Conservation (phyloP, 2,797 vertebrate species). For the Myioborus melanocephalus region DNA sequence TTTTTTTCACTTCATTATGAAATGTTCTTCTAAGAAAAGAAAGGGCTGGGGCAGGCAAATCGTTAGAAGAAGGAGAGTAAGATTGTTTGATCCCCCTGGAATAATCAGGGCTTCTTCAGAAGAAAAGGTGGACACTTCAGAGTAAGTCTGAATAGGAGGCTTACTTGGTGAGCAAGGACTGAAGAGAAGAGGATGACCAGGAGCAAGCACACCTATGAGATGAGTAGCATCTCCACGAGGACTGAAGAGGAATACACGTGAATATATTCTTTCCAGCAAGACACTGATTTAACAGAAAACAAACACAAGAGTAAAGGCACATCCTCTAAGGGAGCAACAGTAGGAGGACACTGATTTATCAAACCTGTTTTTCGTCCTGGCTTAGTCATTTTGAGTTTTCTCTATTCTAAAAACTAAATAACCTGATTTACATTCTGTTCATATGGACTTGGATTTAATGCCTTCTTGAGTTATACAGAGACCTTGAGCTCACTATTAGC, state of each 20-base stretch:
- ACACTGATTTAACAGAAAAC: not conserved
- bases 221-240: fast-evolving
- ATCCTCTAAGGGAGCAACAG: not conserved
- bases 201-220: not conserved
- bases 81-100: not conserved
- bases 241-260: not conserved
- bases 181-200: not conserved
- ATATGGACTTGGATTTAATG: not conserved
- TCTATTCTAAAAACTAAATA: not conserved
- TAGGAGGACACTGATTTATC: not conserved
- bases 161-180: not conserved
- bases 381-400: not conserved
- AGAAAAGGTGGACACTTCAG: not conserved
- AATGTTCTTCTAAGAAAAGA: not conserved
- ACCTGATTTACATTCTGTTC: not conserved
- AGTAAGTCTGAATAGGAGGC: not conserved
- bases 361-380: not conserved
- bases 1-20: not conserved
- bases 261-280: not conserved
- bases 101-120: not conserved
- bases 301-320: not conserved
- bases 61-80: not conserved
- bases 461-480: not conserved
- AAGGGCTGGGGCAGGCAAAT: not conserved
- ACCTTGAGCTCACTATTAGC: not conserved